These are phyloP conservation scores for Callopanchax toddi DNA, from an alignment of 2,113 vertebrate species.

Conservation along the genomic window DNA sequence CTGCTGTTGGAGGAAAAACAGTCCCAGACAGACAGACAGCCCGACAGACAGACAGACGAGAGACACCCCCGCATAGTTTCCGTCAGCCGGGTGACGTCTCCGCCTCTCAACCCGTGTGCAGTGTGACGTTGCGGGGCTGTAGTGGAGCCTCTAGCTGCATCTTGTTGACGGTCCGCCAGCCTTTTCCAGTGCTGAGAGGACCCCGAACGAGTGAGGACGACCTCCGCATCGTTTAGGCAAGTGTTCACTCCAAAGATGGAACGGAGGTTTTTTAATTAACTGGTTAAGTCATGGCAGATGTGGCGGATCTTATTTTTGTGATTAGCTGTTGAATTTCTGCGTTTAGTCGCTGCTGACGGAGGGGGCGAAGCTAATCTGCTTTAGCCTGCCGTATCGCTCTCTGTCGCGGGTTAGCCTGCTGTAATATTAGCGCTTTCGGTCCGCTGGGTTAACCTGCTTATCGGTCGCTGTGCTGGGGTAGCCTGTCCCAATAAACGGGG, in stretches of 20 bases:
- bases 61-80: constrained; percentile 82
- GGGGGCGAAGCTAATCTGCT: constrained; percentile 43
- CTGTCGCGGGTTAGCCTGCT: constrained; percentile 38
- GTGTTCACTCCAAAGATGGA: constrained; percentile 22
- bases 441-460: constrained; percentile 9
- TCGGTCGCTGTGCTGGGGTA: background rate
- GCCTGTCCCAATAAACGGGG: background rate
- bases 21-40: constrained; percentile 43
- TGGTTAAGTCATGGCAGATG: background rate
- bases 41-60: constrained; percentile 52
- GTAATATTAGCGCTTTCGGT: constrained; percentile 30
- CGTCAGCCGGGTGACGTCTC: constrained; percentile 78
- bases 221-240: constrained; percentile 52
- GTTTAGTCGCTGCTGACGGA: constrained; percentile 11
- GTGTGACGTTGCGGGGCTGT: constrained; percentile 75
- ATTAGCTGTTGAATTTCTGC: constrained; percentile 16
- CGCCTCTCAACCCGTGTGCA: constrained; percentile 70
- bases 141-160: constrained; percentile 76
- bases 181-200: constrained; percentile 70
- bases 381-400: constrained; percentile 45
- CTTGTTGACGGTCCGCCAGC: constrained; percentile 76
- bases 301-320: background rate
- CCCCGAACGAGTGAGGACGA: constrained; percentile 52
- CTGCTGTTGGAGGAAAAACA: constrained; percentile 14
- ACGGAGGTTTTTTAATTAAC: background rate